A percentile compares a stretch with the other conserved stretches of the same genome.
These are phyloP conservation scores for Sula dactylatra DNA, from an alignment of 2,113 vertebrate genomes.

Conservation along the genomic window DNA sequence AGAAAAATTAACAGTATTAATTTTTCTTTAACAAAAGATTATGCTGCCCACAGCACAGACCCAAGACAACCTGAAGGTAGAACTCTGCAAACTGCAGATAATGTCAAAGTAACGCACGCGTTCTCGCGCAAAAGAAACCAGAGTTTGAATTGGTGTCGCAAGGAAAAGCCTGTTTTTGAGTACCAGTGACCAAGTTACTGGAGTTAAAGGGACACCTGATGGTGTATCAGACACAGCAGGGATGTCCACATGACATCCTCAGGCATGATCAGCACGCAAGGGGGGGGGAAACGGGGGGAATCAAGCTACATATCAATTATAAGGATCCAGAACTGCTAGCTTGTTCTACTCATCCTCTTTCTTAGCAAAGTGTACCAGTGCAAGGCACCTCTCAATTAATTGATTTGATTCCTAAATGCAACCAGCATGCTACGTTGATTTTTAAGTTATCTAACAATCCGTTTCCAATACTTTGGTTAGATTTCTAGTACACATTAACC, in stretches of 20 bases:
- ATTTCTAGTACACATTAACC: background rate
- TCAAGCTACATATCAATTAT: rapidly evolving
- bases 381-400: background rate
- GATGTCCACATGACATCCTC: background rate
- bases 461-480: background rate
- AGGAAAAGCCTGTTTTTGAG: background rate
- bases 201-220: background rate
- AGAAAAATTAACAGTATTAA: background rate
- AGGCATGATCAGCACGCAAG: background rate
- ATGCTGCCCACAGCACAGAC: background rate
- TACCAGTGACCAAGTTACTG: background rate
- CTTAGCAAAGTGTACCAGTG: background rate
- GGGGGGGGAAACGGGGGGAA: background rate
- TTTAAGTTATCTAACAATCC: background rate
- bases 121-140: background rate
- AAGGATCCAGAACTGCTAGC: background rate
- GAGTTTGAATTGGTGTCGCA: background rate
- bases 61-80: background rate
- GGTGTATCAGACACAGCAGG: background rate
- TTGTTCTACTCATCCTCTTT: background rate
- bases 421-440: rapidly evolving
- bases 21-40: background rate
- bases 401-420: background rate
- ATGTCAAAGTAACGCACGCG: rapidly evolving
- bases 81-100: background rate